Evolutionary conservation across 2,797 vertebrate genomes (phyloP).

Genomic region (Enteromius unitaeniatus): DNA sequence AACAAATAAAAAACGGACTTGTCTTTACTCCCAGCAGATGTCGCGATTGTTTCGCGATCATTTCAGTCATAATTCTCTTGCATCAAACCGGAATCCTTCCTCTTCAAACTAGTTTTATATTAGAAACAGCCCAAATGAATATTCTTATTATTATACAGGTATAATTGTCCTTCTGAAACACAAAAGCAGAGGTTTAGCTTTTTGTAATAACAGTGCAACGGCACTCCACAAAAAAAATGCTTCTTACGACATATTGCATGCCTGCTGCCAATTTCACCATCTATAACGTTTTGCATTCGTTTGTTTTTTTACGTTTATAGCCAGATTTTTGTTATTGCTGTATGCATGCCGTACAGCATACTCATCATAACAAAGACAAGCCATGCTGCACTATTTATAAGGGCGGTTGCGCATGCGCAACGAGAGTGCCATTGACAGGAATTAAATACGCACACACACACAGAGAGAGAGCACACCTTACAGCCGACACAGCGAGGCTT

Average conservation of each 20-base stretch:
- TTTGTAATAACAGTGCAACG: background rate
- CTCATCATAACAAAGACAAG: background rate
- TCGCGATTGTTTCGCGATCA: background rate
- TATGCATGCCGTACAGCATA: no score
- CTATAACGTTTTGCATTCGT: background rate
- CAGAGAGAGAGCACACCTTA: background rate
- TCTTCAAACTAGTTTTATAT: background rate
- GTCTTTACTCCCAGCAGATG: constrained; percentile 23
- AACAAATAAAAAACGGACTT: background rate
- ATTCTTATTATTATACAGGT: background rate
- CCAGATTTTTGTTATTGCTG: background rate
- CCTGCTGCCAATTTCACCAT: background rate
- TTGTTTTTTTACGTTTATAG: background rate
- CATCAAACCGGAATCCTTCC: background rate
- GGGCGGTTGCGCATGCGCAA: constrained; percentile 31
- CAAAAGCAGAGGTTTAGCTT: background rate
- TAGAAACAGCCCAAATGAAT: background rate
- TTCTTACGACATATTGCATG: background rate
- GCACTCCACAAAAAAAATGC: background rate
- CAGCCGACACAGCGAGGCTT: background rate
- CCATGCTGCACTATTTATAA: constrained; percentile 33
- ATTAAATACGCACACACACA: background rate
- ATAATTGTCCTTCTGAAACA: background rate
- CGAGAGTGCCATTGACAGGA: background rate
- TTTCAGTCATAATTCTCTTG: background rate